Evolutionary conservation across 2,797 vertebrate genomes (phyloP).

Genomic region (Epinephelus awoara): DNA sequence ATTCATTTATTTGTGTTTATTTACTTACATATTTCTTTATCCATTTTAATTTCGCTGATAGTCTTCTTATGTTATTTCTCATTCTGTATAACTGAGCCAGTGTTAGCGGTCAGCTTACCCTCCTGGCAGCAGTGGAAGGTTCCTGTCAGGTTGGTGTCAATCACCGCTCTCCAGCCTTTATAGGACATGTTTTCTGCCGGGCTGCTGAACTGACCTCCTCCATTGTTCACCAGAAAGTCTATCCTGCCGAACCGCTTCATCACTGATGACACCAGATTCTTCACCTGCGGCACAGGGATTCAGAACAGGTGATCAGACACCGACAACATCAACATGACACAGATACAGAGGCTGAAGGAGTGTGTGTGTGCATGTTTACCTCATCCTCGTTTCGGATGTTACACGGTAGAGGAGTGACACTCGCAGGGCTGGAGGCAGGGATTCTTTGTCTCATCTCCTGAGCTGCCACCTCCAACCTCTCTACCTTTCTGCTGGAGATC

Average conservation of each 20-base stretch:
- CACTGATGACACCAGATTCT: conserved; percentile 88
- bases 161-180: conserved; percentile 96
- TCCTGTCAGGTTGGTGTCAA: conserved; percentile 96
- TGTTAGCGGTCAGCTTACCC: conserved; percentile 76
- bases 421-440: conserved; percentile 73
- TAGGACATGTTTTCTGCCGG: conserved; percentile 85
- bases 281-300: conserved; percentile 84
- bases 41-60: too few species aligned
- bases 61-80: too few species aligned
- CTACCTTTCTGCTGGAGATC: conserved; percentile 92
- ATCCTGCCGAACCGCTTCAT: conserved; percentile 87
- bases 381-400: conserved; percentile 94
- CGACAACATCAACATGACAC: neutral
- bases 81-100: neutral
- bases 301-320: accelerated
- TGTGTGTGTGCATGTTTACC: conserved; percentile 74
- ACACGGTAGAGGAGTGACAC: conserved; percentile 88
- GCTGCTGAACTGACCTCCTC: conserved; percentile 92
- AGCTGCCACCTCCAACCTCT: conserved; percentile 87
- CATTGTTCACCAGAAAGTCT: conserved; percentile 96
- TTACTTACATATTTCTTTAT: too few species aligned
- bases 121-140: conserved; percentile 96
- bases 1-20: too few species aligned
- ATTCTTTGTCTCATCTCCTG: conserved; percentile 86
- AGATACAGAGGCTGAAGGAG: neutral